Evolutionary conservation across 2,888 invertebrate species (phyloP).

Genomic region (Euclidia mi): DNA sequence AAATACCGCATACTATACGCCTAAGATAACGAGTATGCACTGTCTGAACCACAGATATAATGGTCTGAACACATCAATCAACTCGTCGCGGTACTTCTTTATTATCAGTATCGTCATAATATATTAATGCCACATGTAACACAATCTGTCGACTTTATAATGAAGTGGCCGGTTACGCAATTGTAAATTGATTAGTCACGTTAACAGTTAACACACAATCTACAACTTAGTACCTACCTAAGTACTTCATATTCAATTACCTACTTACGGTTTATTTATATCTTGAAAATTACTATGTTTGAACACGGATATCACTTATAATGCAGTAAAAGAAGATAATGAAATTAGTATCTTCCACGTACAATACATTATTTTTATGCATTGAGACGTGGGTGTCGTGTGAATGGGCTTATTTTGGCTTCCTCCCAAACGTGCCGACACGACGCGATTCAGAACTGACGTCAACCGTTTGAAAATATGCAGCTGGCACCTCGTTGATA

Average conservation of each 20-base stretch:
- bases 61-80: constrained; percentile 6
- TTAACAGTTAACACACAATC: constrained; percentile 30
- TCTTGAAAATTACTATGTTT: constrained; percentile 14
- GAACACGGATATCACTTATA: constrained; percentile 15
- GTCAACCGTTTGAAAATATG: constrained; percentile 73
- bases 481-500: constrained; percentile 67
- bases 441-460: constrained; percentile 63
- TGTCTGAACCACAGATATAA: too few species aligned
- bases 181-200: constrained; percentile 41
- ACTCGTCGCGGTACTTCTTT: constrained; percentile 6
- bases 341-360: constrained; percentile 30
- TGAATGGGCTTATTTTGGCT: constrained; percentile 86
- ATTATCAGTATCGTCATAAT: constrained; percentile 16
- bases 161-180: constrained; percentile 37
- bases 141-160: constrained; percentile 26
- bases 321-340: constrained; percentile 29
- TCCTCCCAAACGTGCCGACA: constrained; percentile 79
- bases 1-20: constrained; percentile 3
- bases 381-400: constrained; percentile 72
- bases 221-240: constrained; percentile 24
- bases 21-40: constrained; percentile 4
- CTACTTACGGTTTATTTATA: constrained; percentile 12
- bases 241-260: constrained; percentile 8
- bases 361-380: constrained; percentile 68
- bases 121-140: constrained; percentile 21